Conservation (phyloP, 2,888 invertebrate genomes). For the Pocota personata region DNA sequence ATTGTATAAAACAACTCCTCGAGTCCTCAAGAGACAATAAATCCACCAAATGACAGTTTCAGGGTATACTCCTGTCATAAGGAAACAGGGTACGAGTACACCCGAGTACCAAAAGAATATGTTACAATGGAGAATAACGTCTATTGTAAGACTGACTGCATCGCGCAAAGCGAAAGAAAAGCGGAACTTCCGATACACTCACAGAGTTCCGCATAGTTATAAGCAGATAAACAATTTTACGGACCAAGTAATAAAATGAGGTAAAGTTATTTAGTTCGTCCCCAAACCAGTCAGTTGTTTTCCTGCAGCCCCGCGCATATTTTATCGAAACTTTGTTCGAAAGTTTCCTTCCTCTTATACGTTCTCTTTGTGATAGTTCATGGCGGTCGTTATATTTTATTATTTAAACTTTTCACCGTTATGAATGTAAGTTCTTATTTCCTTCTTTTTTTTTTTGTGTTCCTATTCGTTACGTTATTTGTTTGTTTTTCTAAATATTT, state of each 20-base stretch:
- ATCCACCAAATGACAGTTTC: conserved; percentile 58
- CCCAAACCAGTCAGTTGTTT: background rate
- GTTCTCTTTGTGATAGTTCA: conserved; percentile 41
- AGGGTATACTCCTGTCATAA: conserved; percentile 45
- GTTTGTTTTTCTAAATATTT: conserved; percentile 12
- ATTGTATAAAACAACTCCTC: conserved; percentile 26
- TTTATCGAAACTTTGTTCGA: conserved; percentile 68
- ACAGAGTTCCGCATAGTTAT: conserved; percentile 52
- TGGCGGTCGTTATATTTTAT: conserved; percentile 72
- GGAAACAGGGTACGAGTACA: conserved; percentile 3
- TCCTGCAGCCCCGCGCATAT: conserved; percentile 56
- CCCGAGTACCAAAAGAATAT: conserved; percentile 9
- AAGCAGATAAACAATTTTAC: conserved; percentile 71
- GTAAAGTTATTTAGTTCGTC: conserved; percentile 66
- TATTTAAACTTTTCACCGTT: conserved; percentile 74
- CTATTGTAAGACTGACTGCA: background rate
- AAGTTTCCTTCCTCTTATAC: conserved; percentile 43
- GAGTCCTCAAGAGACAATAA: conserved; percentile 42
- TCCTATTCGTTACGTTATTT: background rate
- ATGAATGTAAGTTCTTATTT: conserved; percentile 25
- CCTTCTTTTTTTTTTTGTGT: background rate
- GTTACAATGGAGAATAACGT: background rate
- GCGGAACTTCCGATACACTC: conserved; percentile 39
- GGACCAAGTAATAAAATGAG: conserved; percentile 66
- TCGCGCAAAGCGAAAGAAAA: background rate